These are phyloP conservation scores for Hyperopisus bebe DNA, from an alignment of 2,113 vertebrate genomes.

Conservation along the genomic window DNA sequence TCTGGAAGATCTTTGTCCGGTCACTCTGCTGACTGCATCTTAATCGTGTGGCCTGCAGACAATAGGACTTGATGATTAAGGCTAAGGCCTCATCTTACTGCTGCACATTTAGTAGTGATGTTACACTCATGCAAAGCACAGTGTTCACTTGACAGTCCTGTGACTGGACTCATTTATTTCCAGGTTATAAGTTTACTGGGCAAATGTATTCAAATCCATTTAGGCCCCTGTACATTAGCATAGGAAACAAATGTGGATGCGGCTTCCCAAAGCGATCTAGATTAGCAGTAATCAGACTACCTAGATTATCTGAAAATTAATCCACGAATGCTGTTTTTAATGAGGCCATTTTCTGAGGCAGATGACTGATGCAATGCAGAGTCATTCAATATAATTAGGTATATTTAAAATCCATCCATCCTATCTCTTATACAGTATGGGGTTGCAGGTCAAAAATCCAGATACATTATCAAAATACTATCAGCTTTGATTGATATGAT, in stretches of 20 bases:
- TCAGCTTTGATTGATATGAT: background rate
- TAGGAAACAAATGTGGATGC: background rate
- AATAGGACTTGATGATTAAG: background rate
- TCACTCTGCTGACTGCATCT: background rate
- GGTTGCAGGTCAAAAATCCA: background rate
- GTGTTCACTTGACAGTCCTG: background rate
- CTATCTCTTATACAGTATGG: background rate
- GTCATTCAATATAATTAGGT: background rate
- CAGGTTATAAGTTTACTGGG: background rate
- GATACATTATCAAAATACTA: background rate
- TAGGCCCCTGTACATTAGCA: background rate
- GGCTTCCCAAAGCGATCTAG: background rate
- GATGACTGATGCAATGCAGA: background rate
- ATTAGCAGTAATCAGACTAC: background rate
- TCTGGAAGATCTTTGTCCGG: background rate
- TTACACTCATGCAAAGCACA: background rate
- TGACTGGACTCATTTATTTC: background rate
- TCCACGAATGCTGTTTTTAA: background rate
- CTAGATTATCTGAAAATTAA: background rate
- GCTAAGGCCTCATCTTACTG: background rate
- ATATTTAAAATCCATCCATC: background rate
- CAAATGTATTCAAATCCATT: background rate
- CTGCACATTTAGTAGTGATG: background rate
- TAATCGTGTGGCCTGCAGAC: background rate
- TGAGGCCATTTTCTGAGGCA: background rate